Evolutionary conservation across 2,888 invertebrate species (phyloP).

Genomic region (Acrobasis consociella): DNA sequence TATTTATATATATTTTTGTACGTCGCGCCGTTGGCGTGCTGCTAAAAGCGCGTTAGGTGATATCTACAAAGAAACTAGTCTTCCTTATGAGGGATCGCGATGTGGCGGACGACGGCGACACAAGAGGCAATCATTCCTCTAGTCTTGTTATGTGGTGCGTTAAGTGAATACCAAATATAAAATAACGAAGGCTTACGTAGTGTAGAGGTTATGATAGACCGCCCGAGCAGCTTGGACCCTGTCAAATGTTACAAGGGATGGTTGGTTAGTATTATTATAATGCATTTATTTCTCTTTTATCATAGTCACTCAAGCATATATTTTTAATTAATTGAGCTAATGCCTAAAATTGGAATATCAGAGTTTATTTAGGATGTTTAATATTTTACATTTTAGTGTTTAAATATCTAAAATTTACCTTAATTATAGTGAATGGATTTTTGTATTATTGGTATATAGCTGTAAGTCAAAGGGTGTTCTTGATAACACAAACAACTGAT

Average conservation of each 20-base stretch:
- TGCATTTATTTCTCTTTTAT: constrained; percentile 81
- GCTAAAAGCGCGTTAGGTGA: constrained; percentile 75
- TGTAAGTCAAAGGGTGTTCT: constrained; percentile 81
- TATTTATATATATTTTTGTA: constrained; percentile 77
- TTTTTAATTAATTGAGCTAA: constrained; percentile 81
- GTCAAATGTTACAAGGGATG: constrained; percentile 65
- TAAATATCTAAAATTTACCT: constrained; percentile 83
- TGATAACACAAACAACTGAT: constrained; percentile 78
- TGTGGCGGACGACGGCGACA: constrained; percentile 56
- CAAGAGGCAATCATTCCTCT: constrained; percentile 81
- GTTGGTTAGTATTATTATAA: constrained; percentile 79
- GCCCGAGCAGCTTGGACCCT: constrained; percentile 78
- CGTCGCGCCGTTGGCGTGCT: constrained; percentile 63
- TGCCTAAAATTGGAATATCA: constrained; percentile 83
- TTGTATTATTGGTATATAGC: constrained; percentile 82
- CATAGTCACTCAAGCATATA: constrained; percentile 82
- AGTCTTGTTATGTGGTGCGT: constrained; percentile 80
- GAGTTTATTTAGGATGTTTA: constrained; percentile 83
- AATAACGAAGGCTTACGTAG: constrained; percentile 77
- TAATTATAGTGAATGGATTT: constrained; percentile 82
- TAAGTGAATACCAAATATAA: constrained; percentile 80
- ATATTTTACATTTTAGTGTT: constrained; percentile 83
- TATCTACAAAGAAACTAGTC: constrained; percentile 81
- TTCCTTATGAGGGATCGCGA: constrained; percentile 71
- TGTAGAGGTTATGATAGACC: constrained; percentile 62